Evolutionary conservation across 1,140 invertebrate species (phyloP).

Genomic region (Eumaeus atala): DNA sequence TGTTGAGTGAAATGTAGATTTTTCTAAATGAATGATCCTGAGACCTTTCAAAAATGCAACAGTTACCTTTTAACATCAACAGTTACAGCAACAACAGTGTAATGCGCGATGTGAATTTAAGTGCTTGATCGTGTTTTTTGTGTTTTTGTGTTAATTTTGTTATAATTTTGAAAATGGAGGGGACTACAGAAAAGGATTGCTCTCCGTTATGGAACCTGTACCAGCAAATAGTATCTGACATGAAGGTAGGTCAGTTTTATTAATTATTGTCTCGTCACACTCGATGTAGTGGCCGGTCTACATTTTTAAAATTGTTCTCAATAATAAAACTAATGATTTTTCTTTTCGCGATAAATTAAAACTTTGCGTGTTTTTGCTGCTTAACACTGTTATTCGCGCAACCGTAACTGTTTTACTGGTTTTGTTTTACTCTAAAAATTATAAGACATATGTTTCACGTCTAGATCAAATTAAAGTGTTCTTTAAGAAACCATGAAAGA

Average conservation of each 20-base stretch:
- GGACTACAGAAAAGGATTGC: slow-evolving; percentile 72
- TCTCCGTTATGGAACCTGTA: slow-evolving; percentile 71
- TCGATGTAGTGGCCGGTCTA: slow-evolving; percentile 22
- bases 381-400: slow-evolving; percentile 19
- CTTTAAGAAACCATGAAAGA: too few species aligned
- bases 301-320: slow-evolving; percentile 39
- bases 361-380: slow-evolving; percentile 8
- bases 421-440: neutral
- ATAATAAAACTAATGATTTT: slow-evolving; percentile 25
- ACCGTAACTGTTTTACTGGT: too few species aligned
- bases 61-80: slow-evolving; percentile 32
- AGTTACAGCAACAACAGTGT: slow-evolving; percentile 37
- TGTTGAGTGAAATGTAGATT: slow-evolving; percentile 59
- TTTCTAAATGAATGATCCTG: slow-evolving; percentile 32
- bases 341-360: slow-evolving; percentile 5
- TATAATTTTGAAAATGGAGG: slow-evolving; percentile 66
- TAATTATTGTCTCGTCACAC: slow-evolving; percentile 23
- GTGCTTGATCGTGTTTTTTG: slow-evolving; percentile 48
- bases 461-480: too few species aligned
- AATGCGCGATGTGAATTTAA: slow-evolving; percentile 35
- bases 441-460: too few species aligned
- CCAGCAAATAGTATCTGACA: slow-evolving; percentile 71
- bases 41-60: slow-evolving; percentile 54
- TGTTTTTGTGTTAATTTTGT: slow-evolving; percentile 45
- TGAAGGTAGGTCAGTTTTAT: slow-evolving; percentile 62